Evolutionary conservation across 1,140 invertebrate genomes (phyloP).

Genomic region (Danaus melanippus): DNA sequence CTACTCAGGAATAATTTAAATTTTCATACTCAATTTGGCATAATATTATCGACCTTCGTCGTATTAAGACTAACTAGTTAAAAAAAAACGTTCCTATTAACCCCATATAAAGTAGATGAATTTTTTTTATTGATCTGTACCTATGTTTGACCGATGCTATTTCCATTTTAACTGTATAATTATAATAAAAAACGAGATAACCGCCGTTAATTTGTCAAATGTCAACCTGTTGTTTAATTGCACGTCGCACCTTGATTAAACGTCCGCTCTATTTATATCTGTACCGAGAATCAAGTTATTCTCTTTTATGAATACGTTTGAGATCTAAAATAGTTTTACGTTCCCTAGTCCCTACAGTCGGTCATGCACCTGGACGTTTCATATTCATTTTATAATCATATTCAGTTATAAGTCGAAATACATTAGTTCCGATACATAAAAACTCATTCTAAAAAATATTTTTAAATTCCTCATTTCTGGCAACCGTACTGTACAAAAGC

Average conservation of each 20-base stretch:
- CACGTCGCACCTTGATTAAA: constrained; percentile 37
- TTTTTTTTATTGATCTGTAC: too few species aligned
- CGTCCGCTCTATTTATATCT: constrained; percentile 26
- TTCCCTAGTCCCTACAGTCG: too few species aligned
- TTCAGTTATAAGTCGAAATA: too few species aligned
- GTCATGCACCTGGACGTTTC: too few species aligned
- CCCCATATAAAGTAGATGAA: too few species aligned
- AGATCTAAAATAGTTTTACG: constrained; percentile 9
- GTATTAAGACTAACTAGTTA: constrained; percentile 14
- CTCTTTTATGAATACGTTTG: not conserved
- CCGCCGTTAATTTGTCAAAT: constrained; percentile 32
- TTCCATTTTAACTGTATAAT: too few species aligned
- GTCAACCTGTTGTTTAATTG: constrained; percentile 42
- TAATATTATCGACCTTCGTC: too few species aligned
- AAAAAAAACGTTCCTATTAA: too few species aligned
- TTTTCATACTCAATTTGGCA: too few species aligned
- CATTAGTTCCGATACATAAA: not conserved
- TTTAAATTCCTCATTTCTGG: not conserved
- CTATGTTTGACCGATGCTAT: too few species aligned
- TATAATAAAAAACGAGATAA: not conserved
- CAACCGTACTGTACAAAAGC: constrained; percentile 3
- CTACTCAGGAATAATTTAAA: constrained; percentile 1
- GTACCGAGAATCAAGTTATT: constrained; percentile 9
- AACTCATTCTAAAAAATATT: not conserved
- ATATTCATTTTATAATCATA: too few species aligned